phyloP scores from a whole-genome alignment of 2,797 vertebrate genomes.

The Muscicapa comitata region DNA sequence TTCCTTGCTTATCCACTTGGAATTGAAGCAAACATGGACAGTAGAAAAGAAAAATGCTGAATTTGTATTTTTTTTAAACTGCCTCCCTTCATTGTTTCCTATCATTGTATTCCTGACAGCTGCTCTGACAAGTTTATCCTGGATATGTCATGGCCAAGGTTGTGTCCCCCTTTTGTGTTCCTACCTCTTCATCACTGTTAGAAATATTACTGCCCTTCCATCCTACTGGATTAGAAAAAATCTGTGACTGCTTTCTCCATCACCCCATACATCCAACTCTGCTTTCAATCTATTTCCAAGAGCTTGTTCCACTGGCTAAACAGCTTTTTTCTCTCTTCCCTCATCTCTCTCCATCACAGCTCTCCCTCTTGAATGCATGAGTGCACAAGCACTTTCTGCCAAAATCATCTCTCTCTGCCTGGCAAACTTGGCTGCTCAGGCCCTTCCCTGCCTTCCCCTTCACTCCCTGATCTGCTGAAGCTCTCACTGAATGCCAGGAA shows the following conservation, averaged over 20 bases:
- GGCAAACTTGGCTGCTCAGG: background rate
- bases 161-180: background rate
- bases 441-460: background rate
- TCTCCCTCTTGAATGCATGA: background rate
- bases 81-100: background rate
- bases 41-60: background rate
- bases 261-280: background rate
- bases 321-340: background rate
- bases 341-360: background rate
- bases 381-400: background rate
- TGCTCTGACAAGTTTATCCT: background rate
- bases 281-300: conserved; percentile 14
- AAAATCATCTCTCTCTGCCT: background rate
- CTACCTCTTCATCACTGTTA: background rate
- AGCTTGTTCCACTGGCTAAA: background rate
- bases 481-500: background rate
- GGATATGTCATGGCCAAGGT: background rate
- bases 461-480: background rate
- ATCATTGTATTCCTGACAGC: background rate
- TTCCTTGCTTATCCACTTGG: background rate
- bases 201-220: background rate
- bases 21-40: background rate
- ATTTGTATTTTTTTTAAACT: background rate
- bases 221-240: background rate
- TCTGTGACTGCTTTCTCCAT: background rate